Evolutionary conservation across 2,888 invertebrate genomes (phyloP).

Genomic region (Sturmia bella): DNA sequence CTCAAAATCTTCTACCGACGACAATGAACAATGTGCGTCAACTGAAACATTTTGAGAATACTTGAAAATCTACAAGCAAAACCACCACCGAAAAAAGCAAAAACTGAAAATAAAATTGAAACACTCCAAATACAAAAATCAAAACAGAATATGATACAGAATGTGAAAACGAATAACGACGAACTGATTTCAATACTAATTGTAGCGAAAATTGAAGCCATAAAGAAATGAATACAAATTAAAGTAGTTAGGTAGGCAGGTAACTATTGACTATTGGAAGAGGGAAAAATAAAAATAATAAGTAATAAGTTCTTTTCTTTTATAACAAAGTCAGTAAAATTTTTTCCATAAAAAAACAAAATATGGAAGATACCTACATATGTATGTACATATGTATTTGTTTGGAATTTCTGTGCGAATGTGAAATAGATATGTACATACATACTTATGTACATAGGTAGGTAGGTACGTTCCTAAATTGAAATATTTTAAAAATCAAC

Average conservation of each 20-base stretch:
- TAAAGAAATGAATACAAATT: slow-evolving; percentile 55
- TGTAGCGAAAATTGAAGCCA: slow-evolving; percentile 63
- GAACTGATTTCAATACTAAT: slow-evolving; percentile 65
- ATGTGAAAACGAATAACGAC: slow-evolving; percentile 69
- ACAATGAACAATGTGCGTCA: slow-evolving; percentile 54
- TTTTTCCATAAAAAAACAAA: background rate
- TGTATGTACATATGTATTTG: background rate
- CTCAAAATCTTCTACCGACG: slow-evolving; percentile 62
- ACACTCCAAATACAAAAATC: slow-evolving; percentile 53
- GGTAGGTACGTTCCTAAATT: too few species aligned
- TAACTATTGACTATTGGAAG: slow-evolving; percentile 9
- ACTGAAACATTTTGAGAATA: slow-evolving; percentile 70
- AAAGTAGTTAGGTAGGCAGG: slow-evolving; percentile 37
- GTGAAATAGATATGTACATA: background rate
- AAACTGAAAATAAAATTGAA: slow-evolving; percentile 61
- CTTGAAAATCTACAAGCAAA: slow-evolving; percentile 71
- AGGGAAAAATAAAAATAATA: background rate
- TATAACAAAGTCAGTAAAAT: background rate
- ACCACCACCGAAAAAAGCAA: slow-evolving; percentile 67
- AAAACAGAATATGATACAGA: slow-evolving; percentile 37
- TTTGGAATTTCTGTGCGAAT: background rate
- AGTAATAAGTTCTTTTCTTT: background rate
- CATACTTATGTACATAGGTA: background rate
- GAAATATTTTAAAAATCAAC: too few species aligned
- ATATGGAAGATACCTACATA: background rate